Evolutionary conservation across 2,113 vertebrate genomes (phyloP).

Genomic region (Rattus rattus): DNA sequence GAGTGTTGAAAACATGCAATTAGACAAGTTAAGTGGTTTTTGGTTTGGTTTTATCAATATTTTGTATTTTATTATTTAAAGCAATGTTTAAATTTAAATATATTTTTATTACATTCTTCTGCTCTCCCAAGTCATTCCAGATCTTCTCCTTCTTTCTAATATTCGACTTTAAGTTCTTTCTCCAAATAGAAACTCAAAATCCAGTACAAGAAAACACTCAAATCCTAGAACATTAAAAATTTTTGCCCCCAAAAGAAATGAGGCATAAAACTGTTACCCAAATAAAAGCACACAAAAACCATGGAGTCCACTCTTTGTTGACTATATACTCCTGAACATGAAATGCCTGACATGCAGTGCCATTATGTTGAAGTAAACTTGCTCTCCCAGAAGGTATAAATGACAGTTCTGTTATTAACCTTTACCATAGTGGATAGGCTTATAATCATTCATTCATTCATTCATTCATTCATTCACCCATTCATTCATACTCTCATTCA

Average conservation of each 20-base stretch:
- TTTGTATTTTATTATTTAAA: not conserved
- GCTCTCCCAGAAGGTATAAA: not conserved
- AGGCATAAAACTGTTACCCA: not conserved
- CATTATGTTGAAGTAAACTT: not conserved
- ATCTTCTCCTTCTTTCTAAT: not conserved
- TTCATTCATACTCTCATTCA: not conserved
- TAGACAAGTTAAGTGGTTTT: not conserved
- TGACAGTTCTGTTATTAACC: not conserved
- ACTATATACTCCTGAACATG: not conserved
- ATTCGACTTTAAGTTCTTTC: not conserved
- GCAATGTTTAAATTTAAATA: not conserved
- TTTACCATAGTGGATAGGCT: not conserved
- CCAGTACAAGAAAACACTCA: not conserved
- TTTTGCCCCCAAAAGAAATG: not conserved
- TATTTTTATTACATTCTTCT: not conserved
- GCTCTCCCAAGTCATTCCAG: not conserved
- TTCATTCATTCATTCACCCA: too few relatives aligned
- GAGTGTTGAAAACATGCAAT: not conserved
- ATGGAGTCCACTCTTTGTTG: not conserved
- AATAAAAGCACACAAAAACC: not conserved
- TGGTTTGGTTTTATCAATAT: not conserved
- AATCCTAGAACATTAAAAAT: not conserved
- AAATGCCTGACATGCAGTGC: not conserved
- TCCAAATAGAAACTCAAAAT: not conserved
- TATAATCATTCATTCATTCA: not conserved